Evolutionary conservation across 23 tunicate species (phyloP), one percentile per base, ranked within the genome.

Genomic region (Trididemnum nubilum): DNA sequence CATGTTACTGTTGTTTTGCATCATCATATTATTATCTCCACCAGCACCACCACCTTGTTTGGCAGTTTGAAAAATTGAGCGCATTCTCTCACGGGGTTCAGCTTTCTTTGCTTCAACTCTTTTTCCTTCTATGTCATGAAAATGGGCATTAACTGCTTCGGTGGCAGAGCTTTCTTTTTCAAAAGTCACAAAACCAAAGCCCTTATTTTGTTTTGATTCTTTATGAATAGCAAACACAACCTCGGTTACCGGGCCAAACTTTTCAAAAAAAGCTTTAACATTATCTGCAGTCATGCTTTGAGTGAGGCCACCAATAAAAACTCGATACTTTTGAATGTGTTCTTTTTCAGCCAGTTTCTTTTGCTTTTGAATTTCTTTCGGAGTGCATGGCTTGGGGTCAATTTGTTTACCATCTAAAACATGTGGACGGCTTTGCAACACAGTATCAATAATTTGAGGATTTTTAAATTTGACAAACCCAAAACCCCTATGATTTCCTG

Each of bases 161-260:
- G 64, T 28, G 21, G 63, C 82, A 36, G n/a, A n/a, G n/a, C n/a
- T n/a, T n/a, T n/a, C n/a, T n/a, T n/a, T n/a, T n/a, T n/a, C n/a
- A n/a, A n/a, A 84, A 23, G 88, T 84, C n/a, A 84, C 88, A 84
- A 84, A 84, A 19, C 88, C 88, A 38, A 84, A 84, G 27, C 88
- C 88, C 32, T 84, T 84, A 34, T 84, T 81, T 35, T 65, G 71
- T 19, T 84, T 75, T 37, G 75, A 81, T 58, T 74, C 82, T 34
- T 84, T 84, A 37, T 72, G 75, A 23, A 84, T 76, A 22, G 78
- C 88, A 63, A 84, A 84, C 12, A 74, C 64, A 18, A 84, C 88
- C 39, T 84, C 88, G 44, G 28, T 23, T 1, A 84, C 82, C 35
- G 0, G 37, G 18, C 88, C 88, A 75, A 34, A 84, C 35, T 76